Conservation (phyloP, 2,888 invertebrate species). For the Girardia tigrina region DNA sequence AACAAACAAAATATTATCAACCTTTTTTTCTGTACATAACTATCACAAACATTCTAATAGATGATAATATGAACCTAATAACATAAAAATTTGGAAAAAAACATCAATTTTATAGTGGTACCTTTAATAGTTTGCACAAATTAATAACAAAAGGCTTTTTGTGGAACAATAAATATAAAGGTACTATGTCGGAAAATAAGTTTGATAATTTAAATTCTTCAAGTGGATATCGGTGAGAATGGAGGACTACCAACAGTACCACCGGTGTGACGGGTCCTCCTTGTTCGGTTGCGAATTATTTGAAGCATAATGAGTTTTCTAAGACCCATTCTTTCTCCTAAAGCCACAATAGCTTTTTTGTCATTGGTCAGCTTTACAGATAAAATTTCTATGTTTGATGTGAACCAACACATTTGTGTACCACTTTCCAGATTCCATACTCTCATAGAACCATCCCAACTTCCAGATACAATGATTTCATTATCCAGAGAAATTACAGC, state of each 20-base stretch:
- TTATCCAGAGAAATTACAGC: slow-evolving; percentile 47
- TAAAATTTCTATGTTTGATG: slow-evolving; percentile 49
- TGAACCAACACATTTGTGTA: slow-evolving; percentile 42
- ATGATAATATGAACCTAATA: background rate
- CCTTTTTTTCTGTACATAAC: background rate
- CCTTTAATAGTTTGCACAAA: background rate
- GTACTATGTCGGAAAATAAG: background rate
- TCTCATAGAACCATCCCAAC: slow-evolving; percentile 48
- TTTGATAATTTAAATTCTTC: background rate
- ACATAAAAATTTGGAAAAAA: background rate
- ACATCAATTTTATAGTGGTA: background rate
- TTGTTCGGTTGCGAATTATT: slow-evolving; percentile 37
- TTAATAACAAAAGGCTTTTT: background rate
- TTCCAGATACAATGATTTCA: slow-evolving; percentile 48
- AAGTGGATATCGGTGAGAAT: background rate
- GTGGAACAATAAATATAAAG: background rate
- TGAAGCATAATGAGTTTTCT: slow-evolving; percentile 50
- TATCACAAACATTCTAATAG: background rate
- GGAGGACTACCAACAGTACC: background rate
- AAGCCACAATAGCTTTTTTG: slow-evolving; percentile 49
- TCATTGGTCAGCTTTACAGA: slow-evolving; percentile 47
- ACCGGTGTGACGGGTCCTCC: slow-evolving; percentile 32
- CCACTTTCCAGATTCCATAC: slow-evolving; percentile 47
- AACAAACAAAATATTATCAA: background rate
- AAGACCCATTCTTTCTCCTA: slow-evolving; percentile 48